Base-by-base conservation (phyloP, 1,140 invertebrate genomes). In the Centruroides sculpturatus region DNA sequence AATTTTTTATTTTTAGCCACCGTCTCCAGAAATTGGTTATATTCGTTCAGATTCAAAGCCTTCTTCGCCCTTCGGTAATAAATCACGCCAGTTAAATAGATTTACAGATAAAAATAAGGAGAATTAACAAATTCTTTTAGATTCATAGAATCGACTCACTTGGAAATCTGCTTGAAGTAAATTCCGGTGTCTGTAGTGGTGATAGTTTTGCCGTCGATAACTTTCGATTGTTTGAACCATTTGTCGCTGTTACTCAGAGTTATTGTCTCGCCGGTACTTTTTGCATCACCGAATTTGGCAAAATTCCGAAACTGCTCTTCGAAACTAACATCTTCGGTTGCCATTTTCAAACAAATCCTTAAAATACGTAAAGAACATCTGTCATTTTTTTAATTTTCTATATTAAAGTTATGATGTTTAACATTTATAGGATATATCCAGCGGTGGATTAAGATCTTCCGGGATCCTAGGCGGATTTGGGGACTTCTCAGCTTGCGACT, bases 191-290 rank as follows among this genome's bases (percentile, higher is more conserved):
- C 89, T 3, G 87, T 92, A 1, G 75, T 75, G 8, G 89, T 90
- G 0, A 88, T 89, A 60, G 91, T 85, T 67, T 85, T 88, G 73
- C 82, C 84, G 66, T 92, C 90, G 57, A 94, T 87, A n/a, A 94
- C 86, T 70, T 86, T 85, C 0, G 91, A 90, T 71, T 94, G 90
- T 67, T 92, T 93, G 83, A 94, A 87, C 90, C 91, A 94, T 73
- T 93, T 93, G 73, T 94, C 90, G 68, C 86, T 87, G 71, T 92
- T 89, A 34, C 85, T 87, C 2, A 92, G 73, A 0, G 89, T 92
- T 56, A 93, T 87, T 34, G 81, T 77, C 71, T 87, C 90, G 6
- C 91, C 91, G 69, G 90, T 87, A 9, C 85, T 86, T 68, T 89
- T 91, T 1, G 79, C 78, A 70, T 92, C 88, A 1, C 91, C 91